Base-by-base conservation (phyloP, 2,888 invertebrate species). In the Geotrupes spiniger region DNA sequence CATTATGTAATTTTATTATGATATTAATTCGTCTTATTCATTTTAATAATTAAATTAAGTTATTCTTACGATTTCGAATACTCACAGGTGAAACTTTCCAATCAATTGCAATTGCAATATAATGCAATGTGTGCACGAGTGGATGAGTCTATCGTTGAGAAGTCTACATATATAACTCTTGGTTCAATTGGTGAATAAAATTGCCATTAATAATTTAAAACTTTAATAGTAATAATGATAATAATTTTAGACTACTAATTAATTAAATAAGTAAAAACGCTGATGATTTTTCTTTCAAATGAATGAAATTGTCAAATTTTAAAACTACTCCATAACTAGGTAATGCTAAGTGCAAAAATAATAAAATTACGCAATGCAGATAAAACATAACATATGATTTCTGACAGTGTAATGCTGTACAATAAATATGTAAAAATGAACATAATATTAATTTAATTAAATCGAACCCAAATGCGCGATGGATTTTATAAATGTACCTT, bases 171-270 rank as follows among this genome's bases (percentile, higher is more conserved):
- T n/a, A n/a, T n/a, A n/a, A n/a, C n/a, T n/a, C n/a, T n/a, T n/a
- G n/a, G n/a, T n/a, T n/a, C n/a, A n/a, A n/a, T n/a, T 21, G 21
- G 6, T 21, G 21, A 21, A 21, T 21, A 4, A 39, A 39, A 39
- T 21, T 14, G 14, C 10, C 6, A 25, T 26, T 10, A 21, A 5
- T 11, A 39, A 14, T 39, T 25, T 39, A 26, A 6, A 21, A 39
- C 12, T 5, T 26, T 42, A 38, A 38, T 38, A 42, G 25, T 42
- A 33, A 42, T 42, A 42, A 33, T 29, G 25, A 21, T 21, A 4
- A 42, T 29, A 42, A 28, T 4, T 21, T 2, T 36, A 36, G 1
- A 36, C 31, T 42, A 42, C 29, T 8, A 41, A 36, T 15, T 11
- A 36, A 11, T 12, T 42, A 42, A 42, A 29, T 42, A 33, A 42